Conservation (phyloP, 2,797 vertebrate genomes). For the Masticophis lateralis region DNA sequence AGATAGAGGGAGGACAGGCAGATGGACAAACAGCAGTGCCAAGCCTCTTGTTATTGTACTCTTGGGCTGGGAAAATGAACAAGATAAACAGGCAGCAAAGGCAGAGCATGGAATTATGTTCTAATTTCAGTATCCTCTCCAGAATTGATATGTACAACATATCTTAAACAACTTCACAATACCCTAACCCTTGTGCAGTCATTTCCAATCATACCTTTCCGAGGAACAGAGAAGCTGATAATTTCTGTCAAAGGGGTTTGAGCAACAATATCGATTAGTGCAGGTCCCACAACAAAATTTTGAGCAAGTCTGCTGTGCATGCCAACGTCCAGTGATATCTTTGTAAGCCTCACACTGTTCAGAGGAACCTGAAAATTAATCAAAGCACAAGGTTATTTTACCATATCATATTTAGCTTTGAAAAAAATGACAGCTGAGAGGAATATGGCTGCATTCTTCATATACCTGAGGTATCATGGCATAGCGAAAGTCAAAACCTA, state of each 20-base stretch:
- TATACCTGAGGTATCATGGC: neutral
- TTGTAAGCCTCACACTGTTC: conserved; percentile 5
- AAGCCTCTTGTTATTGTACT: neutral
- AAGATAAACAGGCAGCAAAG: neutral
- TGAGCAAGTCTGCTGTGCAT: neutral
- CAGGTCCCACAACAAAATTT: conserved; percentile 29
- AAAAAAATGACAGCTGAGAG: neutral
- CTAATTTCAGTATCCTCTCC: neutral
- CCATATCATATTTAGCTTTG: neutral
- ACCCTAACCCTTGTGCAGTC: neutral
- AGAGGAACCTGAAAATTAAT: conserved; percentile 14
- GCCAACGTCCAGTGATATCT: neutral
- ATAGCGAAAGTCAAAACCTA: neutral
- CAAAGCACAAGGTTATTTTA: neutral
- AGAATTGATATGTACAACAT: neutral
- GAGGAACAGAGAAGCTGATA: neutral
- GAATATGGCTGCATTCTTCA: neutral
- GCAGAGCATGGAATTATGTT: neutral
- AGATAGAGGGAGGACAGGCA: neutral
- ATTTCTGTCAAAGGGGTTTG: neutral
- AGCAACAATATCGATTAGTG: conserved; percentile 14
- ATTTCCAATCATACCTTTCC: conserved; percentile 15
- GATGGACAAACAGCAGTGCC: neutral
- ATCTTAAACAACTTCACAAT: neutral
- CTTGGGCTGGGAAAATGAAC: neutral